Conservation (phyloP, 1,140 invertebrate genomes). For the Drosophila aff. region DNA sequence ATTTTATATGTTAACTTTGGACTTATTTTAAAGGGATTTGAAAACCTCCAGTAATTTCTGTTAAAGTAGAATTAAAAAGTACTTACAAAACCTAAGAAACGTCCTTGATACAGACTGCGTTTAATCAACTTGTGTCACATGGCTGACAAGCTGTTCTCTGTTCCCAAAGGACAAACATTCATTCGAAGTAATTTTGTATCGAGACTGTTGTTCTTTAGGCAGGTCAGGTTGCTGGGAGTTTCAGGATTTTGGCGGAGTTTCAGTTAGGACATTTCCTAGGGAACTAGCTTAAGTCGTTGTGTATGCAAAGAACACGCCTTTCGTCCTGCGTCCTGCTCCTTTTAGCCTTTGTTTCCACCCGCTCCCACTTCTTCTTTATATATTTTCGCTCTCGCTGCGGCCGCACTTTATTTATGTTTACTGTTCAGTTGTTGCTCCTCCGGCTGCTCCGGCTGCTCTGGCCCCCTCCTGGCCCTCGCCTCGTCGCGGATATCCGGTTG, state of each 20-base stretch:
- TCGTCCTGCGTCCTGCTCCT: constrained; percentile 1
- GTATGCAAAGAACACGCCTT: constrained; percentile 44
- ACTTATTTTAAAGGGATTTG: not conserved
- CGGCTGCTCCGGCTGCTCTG: not conserved
- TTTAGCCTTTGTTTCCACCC: constrained; percentile 28
- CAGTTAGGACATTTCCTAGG: not conserved
- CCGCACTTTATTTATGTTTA: constrained; percentile 66
- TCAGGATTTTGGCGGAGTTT: not conserved
- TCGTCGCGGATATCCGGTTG: constrained; percentile 63
- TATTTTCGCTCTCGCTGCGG: constrained; percentile 12
- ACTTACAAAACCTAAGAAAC: not conserved
- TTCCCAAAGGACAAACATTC: not conserved
- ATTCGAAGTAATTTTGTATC: not conserved
- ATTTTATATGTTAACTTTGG: not conserved
- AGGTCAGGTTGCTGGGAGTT: constrained; percentile 8
- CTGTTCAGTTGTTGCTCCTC: constrained; percentile 31
- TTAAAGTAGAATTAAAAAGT: not conserved
- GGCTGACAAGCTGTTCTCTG: not conserved
- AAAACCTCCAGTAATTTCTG: not conserved
- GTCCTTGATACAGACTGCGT: not conserved
- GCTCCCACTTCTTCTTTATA: not conserved
- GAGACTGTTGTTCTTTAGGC: not conserved
- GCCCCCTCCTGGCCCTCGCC: not conserved
- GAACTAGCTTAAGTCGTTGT: constrained; percentile 32
- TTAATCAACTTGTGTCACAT: not conserved